Base-by-base conservation (phyloP, 2,888 invertebrate genomes). In the Habrosyne pyritoides region DNA sequence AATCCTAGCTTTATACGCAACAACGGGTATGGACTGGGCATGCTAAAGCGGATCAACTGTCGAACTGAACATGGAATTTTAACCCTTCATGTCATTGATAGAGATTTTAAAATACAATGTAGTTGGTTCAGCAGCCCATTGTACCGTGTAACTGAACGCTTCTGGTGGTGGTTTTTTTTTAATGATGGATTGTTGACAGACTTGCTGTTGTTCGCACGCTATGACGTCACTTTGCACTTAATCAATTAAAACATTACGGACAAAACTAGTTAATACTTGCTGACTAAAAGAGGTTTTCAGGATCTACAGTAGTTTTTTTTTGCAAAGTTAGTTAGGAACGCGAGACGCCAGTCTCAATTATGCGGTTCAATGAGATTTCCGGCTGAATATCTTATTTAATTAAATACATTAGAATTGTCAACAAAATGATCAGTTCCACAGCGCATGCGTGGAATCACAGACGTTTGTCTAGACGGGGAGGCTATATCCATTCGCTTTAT, bases 401-500 rank as follows among this genome's bases (percentile, higher is more conserved):
- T 33, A 33, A 0, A 14, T 42, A 42, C 42, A 18, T 18, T 18
- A 18, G 42, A 3, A 8, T 7, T 42, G 42, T 42, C 6, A 6
- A 42, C 42, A 42, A 42, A 18, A 18, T 8, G 42, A 18, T 67
- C 59, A 0, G 3, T 67, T 60, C 61, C 55, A 57, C 50, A 61
- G 63, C 85, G 88, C 88, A 82, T 83, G 86, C 83, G 84, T 75
- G 67, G 54, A 61, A 58, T 59, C 61, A 73, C 83, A 84, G 86
- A 85, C 86, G 69, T 48, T 60, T 59, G 87, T 88, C 87, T 88
- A 88, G 87, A 88, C 87, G 63, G 85, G 83, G 84, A 73, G 81
- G 76, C 69, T 73, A 71, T 74, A 59, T 61, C 63, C 68, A 62
- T 69, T 67, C 68, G 68, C 67, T 69, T 69, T 61, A 61, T 64